These are phyloP conservation scores for Carpatolechia fugitivella DNA, from an alignment of 2,888 invertebrate species.

Conservation along the genomic window DNA sequence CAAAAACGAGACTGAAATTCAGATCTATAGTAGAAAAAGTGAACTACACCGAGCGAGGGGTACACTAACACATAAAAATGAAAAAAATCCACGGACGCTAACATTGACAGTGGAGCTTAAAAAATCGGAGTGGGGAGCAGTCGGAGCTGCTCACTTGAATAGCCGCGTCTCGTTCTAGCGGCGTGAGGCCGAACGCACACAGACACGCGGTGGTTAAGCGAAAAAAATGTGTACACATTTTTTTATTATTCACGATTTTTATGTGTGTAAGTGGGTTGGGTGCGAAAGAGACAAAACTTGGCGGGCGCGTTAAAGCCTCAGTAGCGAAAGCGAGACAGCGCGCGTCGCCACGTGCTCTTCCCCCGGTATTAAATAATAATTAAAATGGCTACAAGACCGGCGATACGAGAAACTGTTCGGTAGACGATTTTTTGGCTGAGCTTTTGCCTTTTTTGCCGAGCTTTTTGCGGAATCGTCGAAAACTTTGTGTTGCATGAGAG, in stretches of 20 bases:
- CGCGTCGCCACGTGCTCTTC: slow-evolving; percentile 76
- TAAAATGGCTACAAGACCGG: slow-evolving; percentile 78
- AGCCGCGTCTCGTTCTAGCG: slow-evolving; percentile 55
- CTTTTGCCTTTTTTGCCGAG: slow-evolving; percentile 71
- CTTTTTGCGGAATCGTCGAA: slow-evolving; percentile 68
- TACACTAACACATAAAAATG: slow-evolving; percentile 79
- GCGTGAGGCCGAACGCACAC: slow-evolving; percentile 75
- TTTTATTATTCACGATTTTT: slow-evolving; percentile 80
- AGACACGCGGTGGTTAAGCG: slow-evolving; percentile 64
- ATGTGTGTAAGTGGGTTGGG: slow-evolving; percentile 78
- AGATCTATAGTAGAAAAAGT: slow-evolving; percentile 81
- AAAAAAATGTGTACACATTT: slow-evolving; percentile 80
- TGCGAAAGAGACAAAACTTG: slow-evolving; percentile 52
- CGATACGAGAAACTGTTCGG: slow-evolving; percentile 73
- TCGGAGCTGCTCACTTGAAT: slow-evolving; percentile 41
- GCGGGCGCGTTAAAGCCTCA: slow-evolving; percentile 35
- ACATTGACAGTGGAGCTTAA: slow-evolving; percentile 73
- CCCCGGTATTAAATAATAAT: slow-evolving; percentile 79
- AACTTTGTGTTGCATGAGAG: slow-evolving; percentile 56
- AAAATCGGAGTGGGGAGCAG: slow-evolving; percentile 74
- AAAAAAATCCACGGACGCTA: slow-evolving; percentile 76
- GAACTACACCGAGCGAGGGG: slow-evolving; percentile 78
- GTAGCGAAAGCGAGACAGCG: slow-evolving; percentile 49
- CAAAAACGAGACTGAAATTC: slow-evolving; percentile 80
- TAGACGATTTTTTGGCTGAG: slow-evolving; percentile 77